These are phyloP conservation scores for Apis dorsata DNA, from an alignment of 1,140 invertebrate species.

Conservation along the genomic window DNA sequence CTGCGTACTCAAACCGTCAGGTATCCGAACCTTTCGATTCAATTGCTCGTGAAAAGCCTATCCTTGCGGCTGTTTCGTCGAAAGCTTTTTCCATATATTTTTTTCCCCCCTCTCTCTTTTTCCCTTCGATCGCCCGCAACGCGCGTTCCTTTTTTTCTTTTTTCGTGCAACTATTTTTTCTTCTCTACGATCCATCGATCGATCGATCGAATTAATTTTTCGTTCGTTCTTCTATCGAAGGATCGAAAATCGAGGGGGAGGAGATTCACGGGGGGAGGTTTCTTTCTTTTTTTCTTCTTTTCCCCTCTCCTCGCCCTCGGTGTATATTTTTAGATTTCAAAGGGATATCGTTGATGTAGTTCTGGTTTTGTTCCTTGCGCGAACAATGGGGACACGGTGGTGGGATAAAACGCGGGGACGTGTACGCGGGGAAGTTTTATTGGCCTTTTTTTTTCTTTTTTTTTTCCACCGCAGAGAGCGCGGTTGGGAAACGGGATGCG, in stretches of 20 bases:
- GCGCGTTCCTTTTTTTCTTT: too few species aligned
- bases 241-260: not conserved
- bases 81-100: not conserved
- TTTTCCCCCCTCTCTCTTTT: not conserved
- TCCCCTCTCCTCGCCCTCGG: too few species aligned
- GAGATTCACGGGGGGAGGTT: not conserved
- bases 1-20: constrained; percentile 27
- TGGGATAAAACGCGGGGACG: not conserved
- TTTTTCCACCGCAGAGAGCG: constrained; percentile 14
- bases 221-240: too few species aligned
- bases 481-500: constrained; percentile 18
- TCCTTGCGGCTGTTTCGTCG: not conserved
- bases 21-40: constrained; percentile 29
- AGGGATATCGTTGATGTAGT: not conserved
- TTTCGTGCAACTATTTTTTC: too few species aligned
- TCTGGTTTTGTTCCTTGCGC: not conserved
- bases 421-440: constrained; percentile 32
- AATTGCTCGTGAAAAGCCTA: constrained; percentile 15
- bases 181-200: not conserved
- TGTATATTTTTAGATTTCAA: not conserved
- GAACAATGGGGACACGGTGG: not conserved
- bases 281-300: not conserved
- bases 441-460: constrained; percentile 3
- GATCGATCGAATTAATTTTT: not conserved
- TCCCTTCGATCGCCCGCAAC: not conserved